Conservation (phyloP, 37 sponge, comb jelly and placozoan genomes). For the Spongilla lacustris region DNA sequence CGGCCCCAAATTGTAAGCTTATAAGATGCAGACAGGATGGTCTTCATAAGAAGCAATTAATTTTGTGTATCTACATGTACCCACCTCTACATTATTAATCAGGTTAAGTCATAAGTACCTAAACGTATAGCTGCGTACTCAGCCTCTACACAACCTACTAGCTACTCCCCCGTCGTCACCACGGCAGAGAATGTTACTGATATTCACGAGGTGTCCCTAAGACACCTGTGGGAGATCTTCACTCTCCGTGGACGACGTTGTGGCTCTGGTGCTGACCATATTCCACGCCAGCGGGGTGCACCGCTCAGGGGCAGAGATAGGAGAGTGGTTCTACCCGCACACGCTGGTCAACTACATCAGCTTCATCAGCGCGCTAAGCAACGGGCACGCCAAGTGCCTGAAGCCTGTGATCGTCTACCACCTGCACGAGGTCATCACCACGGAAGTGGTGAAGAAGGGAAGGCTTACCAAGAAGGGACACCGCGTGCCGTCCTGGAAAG, state of each 20-base stretch:
- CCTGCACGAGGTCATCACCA: conserved; percentile 26
- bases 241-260: conserved; percentile 47
- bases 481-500: conserved; percentile 64
- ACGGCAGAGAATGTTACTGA: too few relatives aligned
- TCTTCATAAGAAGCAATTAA: too few relatives aligned
- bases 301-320: conserved; percentile 15
- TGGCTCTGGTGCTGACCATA: conserved; percentile 38
- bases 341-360: conserved; percentile 31
- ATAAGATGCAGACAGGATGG: too few relatives aligned
- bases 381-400: conserved; percentile 13
- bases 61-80: too few relatives aligned
- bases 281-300: conserved; percentile 24
- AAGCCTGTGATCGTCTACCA: conserved; percentile 20
- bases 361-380: conserved; percentile 29
- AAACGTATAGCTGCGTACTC: too few relatives aligned
- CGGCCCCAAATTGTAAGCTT: too few relatives aligned
- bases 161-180: too few relatives aligned
- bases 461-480: conserved; percentile 74
- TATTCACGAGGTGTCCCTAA: too few relatives aligned
- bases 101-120: too few relatives aligned
- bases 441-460: conserved; percentile 50
- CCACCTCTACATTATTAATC: too few relatives aligned
- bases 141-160: too few relatives aligned
- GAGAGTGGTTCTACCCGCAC: conserved; percentile 58
- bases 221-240: conserved; percentile 64